Conservation (phyloP, 2,113 vertebrate genomes). For the Leucopsar rothschildi region DNA sequence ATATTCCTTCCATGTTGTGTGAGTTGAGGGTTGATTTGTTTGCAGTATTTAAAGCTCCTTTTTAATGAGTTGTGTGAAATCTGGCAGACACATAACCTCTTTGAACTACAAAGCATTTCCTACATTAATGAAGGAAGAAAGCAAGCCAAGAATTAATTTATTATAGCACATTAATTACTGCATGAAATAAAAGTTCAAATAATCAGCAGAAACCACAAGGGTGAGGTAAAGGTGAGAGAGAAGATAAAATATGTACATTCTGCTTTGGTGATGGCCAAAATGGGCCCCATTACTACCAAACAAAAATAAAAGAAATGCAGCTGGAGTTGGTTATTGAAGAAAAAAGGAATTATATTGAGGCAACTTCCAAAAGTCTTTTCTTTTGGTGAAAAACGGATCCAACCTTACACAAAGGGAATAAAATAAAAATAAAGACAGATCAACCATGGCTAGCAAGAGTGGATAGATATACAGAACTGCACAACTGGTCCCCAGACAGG, state of each 20-base stretch:
- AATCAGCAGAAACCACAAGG: neutral
- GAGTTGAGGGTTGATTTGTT: neutral
- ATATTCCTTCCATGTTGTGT: neutral
- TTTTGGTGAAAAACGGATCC: neutral
- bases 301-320: neutral
- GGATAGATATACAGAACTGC: neutral
- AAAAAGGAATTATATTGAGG: neutral
- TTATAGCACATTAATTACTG: slow-evolving; percentile 17
- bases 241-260: neutral
- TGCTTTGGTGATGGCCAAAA: neutral
- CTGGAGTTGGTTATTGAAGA: neutral
- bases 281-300: neutral
- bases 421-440: neutral
- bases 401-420: neutral
- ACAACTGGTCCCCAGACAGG: neutral
- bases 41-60: slow-evolving; percentile 11
- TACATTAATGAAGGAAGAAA: slow-evolving; percentile 29
- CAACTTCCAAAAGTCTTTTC: neutral
- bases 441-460: neutral
- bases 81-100: neutral
- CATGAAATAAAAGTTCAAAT: slow-evolving; percentile 22
- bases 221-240: neutral
- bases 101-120: slow-evolving; percentile 36
- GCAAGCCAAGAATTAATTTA: slow-evolving; percentile 20
- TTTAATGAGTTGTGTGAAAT: slow-evolving; percentile 30